Evolutionary conservation across 2,797 vertebrate genomes (phyloP).

Genomic region (Neopelma chrysocephalum): DNA sequence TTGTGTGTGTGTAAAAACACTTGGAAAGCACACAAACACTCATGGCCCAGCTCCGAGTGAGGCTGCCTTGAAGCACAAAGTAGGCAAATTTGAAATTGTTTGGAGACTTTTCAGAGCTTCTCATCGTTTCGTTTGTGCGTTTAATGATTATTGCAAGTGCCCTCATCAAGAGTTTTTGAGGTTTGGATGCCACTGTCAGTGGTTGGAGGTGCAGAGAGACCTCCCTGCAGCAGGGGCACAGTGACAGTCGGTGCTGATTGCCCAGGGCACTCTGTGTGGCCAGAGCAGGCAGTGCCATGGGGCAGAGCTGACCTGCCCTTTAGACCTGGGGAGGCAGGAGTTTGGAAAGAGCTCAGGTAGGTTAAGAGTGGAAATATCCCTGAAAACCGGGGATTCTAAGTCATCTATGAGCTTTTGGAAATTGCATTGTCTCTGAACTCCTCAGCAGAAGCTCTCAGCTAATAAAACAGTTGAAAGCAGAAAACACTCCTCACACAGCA

Average conservation of each 20-base stretch:
- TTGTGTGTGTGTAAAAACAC: not conserved
- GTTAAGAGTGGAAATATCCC: not conserved
- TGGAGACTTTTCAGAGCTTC: conserved; percentile 32
- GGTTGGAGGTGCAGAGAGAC: not conserved
- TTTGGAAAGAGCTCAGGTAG: not conserved
- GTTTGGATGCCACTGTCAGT: not conserved
- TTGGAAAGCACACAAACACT: not conserved
- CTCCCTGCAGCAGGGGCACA: not conserved
- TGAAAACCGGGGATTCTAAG: not conserved
- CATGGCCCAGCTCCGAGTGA: not conserved
- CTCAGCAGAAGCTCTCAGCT: not conserved
- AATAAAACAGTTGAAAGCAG: not conserved
- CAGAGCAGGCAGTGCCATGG: not conserved
- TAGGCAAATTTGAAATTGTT: not conserved
- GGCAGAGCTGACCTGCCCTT: not conserved
- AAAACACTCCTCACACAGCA: not conserved
- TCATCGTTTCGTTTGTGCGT: not conserved
- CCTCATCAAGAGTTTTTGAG: not conserved
- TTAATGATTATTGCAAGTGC: not conserved
- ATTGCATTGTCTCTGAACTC: not conserved
- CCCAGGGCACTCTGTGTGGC: not conserved
- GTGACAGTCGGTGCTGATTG: not conserved
- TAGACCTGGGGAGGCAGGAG: not conserved
- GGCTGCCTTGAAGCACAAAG: not conserved
- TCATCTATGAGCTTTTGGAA: not conserved